A percentile compares a stretch with the other conserved stretches of the same genome.
These are phyloP conservation scores for Tiliqua scincoides DNA, from an alignment of 2,113 vertebrate genomes.

Conservation along the genomic window DNA sequence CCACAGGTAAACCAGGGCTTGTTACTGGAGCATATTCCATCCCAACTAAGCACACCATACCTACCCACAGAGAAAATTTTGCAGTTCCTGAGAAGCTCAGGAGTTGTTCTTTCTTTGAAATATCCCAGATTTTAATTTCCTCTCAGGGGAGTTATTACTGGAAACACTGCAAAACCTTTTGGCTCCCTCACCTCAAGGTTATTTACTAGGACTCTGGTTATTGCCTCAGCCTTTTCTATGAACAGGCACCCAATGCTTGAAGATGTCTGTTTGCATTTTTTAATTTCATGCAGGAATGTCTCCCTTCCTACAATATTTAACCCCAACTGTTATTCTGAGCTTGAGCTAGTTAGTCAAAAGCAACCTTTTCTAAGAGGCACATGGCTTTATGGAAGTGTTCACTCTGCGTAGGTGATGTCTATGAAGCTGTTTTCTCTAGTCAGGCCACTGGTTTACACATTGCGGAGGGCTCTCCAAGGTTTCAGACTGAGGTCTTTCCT, in stretches of 20 bases:
- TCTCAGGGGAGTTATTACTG: neutral
- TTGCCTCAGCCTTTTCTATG: neutral
- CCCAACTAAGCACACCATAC: no score
- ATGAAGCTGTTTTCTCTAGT: no score
- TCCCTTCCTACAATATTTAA: conserved; percentile 25
- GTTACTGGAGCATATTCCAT: neutral
- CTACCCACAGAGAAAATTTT: neutral
- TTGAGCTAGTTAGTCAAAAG: neutral
- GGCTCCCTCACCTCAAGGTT: conserved; percentile 16
- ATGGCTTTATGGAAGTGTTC: neutral
- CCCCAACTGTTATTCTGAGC: neutral
- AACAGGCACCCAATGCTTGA: neutral
- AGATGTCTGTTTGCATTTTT: neutral
- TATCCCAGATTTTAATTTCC: neutral
- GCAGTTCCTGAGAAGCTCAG: neutral
- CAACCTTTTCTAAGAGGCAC: neutral
- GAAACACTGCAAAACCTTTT: neutral
- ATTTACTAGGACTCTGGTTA: neutral
- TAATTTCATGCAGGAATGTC: conserved; percentile 44
- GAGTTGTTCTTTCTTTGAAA: neutral
- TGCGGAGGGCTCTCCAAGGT: no score
- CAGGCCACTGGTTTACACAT: no score
- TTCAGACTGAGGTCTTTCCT: no score
- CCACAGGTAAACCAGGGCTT: neutral
- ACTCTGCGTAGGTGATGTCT: no score